Percentiles rank a stretch among this genome's conserved stretches.
Evolutionary conservation across 2,888 invertebrate genomes (phyloP).

Genomic region (Elysia crispata): DNA sequence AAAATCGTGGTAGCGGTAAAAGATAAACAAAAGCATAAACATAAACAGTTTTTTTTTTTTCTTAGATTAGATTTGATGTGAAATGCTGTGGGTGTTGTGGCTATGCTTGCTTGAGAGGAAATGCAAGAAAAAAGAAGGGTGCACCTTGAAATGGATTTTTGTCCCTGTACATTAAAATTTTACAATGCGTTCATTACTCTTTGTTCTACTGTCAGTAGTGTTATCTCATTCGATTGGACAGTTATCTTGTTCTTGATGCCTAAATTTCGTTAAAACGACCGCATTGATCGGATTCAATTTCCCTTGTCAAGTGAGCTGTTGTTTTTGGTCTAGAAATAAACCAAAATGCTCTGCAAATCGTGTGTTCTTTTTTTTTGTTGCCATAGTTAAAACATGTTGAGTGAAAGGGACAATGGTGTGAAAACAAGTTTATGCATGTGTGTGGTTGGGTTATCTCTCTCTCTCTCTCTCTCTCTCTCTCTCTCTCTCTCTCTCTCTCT

Average conservation of each 20-base stretch:
- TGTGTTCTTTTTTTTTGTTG: background rate
- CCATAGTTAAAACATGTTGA: background rate
- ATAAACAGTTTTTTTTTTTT: too few species aligned
- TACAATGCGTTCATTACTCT: constrained; percentile 15
- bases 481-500: constrained; percentile 13
- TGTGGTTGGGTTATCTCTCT: too few species aligned
- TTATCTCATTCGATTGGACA: constrained; percentile 6
- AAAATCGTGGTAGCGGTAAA: too few species aligned
- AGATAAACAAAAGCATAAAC: too few species aligned
- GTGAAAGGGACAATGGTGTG: too few species aligned
- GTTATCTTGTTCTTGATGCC: background rate
- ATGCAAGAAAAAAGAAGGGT: background rate
- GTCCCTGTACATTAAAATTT: constrained; percentile 3
- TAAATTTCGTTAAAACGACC: background rate
- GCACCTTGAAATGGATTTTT: background rate
- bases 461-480: background rate
- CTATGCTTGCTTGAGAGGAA: too few species aligned
- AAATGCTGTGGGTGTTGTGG: too few species aligned
- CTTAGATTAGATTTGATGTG: too few species aligned
- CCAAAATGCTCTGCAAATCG: background rate
- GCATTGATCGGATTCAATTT: background rate
- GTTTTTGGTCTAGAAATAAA: constrained; percentile 41
- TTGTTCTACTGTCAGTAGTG: constrained; percentile 15
- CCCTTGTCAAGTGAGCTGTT: constrained; percentile 29
- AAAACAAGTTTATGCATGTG: too few species aligned